Conservation (phyloP, 2,797 vertebrate species). For the Epinephelus malabaricus region DNA sequence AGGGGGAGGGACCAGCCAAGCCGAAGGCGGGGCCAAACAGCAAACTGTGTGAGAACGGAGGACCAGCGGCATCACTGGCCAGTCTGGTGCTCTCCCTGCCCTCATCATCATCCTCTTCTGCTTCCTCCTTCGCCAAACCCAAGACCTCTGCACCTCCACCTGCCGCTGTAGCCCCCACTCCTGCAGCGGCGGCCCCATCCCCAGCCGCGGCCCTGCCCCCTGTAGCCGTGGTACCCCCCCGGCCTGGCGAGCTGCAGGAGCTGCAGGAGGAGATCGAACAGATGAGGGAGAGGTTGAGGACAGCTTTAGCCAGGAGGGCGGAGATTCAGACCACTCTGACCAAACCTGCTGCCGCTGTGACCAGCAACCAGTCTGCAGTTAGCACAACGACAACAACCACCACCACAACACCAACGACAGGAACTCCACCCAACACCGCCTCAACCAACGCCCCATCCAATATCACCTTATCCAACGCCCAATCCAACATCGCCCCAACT, state of each 20-base stretch:
- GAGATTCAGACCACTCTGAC: conserved; percentile 87
- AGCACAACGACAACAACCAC: not conserved
- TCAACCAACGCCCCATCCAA: not conserved
- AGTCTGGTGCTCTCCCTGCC: conserved; percentile 54
- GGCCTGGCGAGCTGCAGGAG: conserved; percentile 82
- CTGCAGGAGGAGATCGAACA: conserved; percentile 88
- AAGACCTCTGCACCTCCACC: conserved; percentile 12
- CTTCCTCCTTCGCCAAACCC: conserved; percentile 18
- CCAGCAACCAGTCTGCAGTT: conserved; percentile 6
- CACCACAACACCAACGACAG: not conserved
- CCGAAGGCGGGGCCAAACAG: conserved; percentile 28
- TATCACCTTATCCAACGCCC: not conserved
- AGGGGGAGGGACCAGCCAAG: not conserved
- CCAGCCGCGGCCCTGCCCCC: not conserved
- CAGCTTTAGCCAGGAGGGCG: conserved; percentile 85
- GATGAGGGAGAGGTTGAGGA: conserved; percentile 85
- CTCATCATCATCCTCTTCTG: conserved; percentile 26
- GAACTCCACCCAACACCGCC: not conserved
- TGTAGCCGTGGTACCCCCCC: not conserved
- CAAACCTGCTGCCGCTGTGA: conserved; percentile 42
- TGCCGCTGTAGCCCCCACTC: not conserved
- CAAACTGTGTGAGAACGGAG: conserved; percentile 80
- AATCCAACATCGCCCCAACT: not conserved
- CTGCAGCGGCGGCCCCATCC: not conserved
- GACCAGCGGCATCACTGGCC: conserved; percentile 61